Evolutionary conservation across 2,888 invertebrate genomes (phyloP), one percentile per base, ranked within the genome.

Genomic region (Epinotia bilunana): DNA sequence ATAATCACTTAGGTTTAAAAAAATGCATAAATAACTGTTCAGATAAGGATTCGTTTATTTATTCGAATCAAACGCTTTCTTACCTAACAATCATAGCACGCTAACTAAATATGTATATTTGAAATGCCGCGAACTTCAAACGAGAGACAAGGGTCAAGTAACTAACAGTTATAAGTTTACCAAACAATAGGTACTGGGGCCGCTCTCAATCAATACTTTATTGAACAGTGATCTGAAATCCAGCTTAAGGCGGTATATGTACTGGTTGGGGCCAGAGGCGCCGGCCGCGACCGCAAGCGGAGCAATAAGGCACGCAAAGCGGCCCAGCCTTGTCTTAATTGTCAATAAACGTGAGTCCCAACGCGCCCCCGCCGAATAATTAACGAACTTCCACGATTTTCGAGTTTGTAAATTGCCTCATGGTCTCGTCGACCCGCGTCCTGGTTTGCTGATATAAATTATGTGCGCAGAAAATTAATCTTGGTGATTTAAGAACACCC

Each of bases 341-440:
- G 93, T 91, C 93, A 92, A 93, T 93, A 93, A 93, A 90, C 87
- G 90, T 90, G 89, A 89, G 91, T 89, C 91, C 89, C 90, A 82
- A 85, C 83, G 87, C 86, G 84, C 87, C 87, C 89, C 87, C 88
- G 84, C 84, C 89, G 91, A 93, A 94, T 93, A 93, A 93, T 94
- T 94, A 93, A 94, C 92, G 91, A 92, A 93, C 92, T 93, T 93
- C 91, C 90, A 89, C 91, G 93, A 94, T 94, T 93, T 94, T 92
- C 91, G 91, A 93, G 92, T 93, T 93, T 91, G 91, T 92, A 92
- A 93, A 93, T 92, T 91, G 90, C 92, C 91, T 92, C 90, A 92
- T 91, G 92, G 91, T 92, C 91, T 91, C 90, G 90, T 90, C 90
- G 91, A 89, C 90, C 90, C 89, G 88, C 87, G 89, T 89, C 84